Evolutionary conservation across 2,797 vertebrate species (phyloP), one percentile per base, ranked within the genome.

Genomic region (Pipistrellus kuhlii): DNA sequence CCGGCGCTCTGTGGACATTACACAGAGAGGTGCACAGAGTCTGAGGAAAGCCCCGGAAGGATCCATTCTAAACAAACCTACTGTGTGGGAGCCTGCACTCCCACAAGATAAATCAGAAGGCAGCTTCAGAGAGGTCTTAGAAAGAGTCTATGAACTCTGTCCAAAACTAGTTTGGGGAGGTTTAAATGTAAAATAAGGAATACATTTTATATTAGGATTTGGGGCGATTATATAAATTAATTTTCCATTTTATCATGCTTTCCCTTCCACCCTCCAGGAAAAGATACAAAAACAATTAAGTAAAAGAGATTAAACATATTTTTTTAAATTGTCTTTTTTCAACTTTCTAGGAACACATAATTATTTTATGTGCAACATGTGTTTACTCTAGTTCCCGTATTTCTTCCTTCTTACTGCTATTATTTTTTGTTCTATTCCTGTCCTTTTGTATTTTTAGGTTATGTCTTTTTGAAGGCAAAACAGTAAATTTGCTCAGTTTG

Each of bases 161-260:
- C 57, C 8, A 76, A 88, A 85, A 66, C 57, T 80, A 51, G 55
- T 83, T 91, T 86, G 20, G 51, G 90, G 89, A 55, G 72, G 18
- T 59, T 82, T 95, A 59, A 68, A 88, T 66, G 2, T 51, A 85
- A 82, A 90, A 81, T 71, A 77, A 85, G 69, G 38, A 77, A 53
- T 68, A 92, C 17, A 76, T 81, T 76, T 92, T 82, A 66, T 35
- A 69, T 91, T 69, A 69, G 77, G 35, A 53, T 68, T 25, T 53
- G 41, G 75, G 44, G 25, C 80, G 38, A 71, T 86, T 62, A 75
- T 82, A 88, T 95, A 85, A 89, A 75, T 85, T 90, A 71, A 53
- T 93, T 88, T 94, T 91, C 46, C 4, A 76, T 44, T 48, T 76
- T 81, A 46, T 94, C 27, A 66, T 68, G 6, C 68, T n/a, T 82